phyloP scores from a whole-genome alignment of 2,888 invertebrate genomes.

The Cryptophagus acutangulus region DNA sequence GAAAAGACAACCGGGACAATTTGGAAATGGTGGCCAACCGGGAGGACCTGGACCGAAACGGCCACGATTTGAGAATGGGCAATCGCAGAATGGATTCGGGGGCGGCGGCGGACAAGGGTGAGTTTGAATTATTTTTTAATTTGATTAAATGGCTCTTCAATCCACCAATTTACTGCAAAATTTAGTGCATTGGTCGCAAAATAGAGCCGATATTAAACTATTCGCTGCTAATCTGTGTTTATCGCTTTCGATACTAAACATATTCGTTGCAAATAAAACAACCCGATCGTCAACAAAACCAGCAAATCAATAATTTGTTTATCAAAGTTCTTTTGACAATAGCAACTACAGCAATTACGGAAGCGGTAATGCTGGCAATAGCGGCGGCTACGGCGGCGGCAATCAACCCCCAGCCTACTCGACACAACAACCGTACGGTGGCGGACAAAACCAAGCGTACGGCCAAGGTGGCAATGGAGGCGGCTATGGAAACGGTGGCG shows the following conservation, averaged over 20 bases:
- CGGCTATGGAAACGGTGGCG: constrained; percentile 8
- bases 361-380: constrained; percentile 21
- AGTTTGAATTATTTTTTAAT: too few relatives aligned
- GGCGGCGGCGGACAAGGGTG: constrained; percentile 29
- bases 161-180: neutral
- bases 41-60: constrained; percentile 37
- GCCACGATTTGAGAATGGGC: constrained; percentile 36
- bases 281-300: too few relatives aligned
- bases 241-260: too few relatives aligned
- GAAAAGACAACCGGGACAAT: constrained; percentile 29
- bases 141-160: too few relatives aligned
- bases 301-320: constrained; percentile 9
- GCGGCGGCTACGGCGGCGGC: constrained; percentile 10
- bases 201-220: too few relatives aligned
- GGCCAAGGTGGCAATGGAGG: constrained; percentile 21
- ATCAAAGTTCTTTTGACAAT: constrained; percentile 9
- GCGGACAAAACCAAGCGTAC: constrained; percentile 16
- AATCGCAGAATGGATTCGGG: constrained; percentile 36
- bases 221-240: too few relatives aligned
- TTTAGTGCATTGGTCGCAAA: too few relatives aligned
- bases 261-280: too few relatives aligned
- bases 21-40: constrained; percentile 28
- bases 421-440: constrained; percentile 23
- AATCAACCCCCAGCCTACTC: constrained; percentile 26
- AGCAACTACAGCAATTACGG: constrained; percentile 21